Evolutionary conservation across 2,888 invertebrate genomes (phyloP), one percentile per base, ranked within the genome.

Genomic region (Vanessa cardui): DNA sequence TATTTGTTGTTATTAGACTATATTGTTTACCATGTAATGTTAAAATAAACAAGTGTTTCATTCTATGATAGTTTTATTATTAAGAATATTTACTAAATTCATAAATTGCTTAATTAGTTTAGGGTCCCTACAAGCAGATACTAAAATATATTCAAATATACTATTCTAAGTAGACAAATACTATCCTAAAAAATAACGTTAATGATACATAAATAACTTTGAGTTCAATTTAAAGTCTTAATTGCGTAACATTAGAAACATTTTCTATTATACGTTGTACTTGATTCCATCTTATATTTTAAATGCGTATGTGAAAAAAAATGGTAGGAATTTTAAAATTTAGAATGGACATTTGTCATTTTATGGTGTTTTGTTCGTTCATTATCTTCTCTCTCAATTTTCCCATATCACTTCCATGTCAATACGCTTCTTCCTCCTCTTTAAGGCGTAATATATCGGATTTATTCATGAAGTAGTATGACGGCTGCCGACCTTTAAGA

Each of bases 401-500:
- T 54, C 54, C 31, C 16, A 8, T 31, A 26, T n/a, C n/a, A n/a
- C n/a, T 31, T 50, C 9, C 50, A 50, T 15, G 52, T 72, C 73
- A 94, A 80, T 94, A 94, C 31, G 94, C 91, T 76, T 96, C 95
- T 80, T 98, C 97, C 83, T 98, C 97, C 79, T 97, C 96, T 83
- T 97, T 97, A 54, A 98, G 94, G 72, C 96, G 94, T 71, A 96
- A 89, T 78, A 98, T 97, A 75, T 98, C 98, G 0, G 97, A 96
- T 85, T 97, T 97, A 85, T 98, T 97, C 95, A 98, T 97, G 83
- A 97, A 98, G 88, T 98, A 98, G 87, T 97, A 98, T 47, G 97
- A 96, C 1, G 98, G 97, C 80, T 97, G 97, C 56, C 98, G 94
- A 66, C 97, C 97, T 89, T 97, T 97, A 81, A 98, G 93, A 89